Conservation (phyloP, 1,140 invertebrate genomes). For the Meteorus sp. region DNA sequence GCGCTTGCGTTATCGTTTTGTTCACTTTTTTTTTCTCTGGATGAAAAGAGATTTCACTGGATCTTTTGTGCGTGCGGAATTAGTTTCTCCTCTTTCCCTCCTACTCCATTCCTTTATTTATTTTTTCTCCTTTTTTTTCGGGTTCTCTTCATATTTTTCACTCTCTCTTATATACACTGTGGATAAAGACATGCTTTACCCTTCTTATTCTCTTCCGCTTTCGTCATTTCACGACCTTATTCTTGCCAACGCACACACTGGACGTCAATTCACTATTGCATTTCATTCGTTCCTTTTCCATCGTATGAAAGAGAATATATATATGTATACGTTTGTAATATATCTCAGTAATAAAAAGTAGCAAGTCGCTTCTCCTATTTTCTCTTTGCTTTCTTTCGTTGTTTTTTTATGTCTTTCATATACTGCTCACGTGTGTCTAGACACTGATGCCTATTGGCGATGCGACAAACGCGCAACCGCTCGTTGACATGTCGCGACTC, state of each 20-base stretch:
- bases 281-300: not conserved
- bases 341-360: too few relatives aligned
- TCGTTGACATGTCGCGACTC: not conserved
- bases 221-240: too few relatives aligned
- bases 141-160: too few relatives aligned
- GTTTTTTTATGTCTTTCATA: constrained; percentile 16
- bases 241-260: too few relatives aligned
- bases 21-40: too few relatives aligned
- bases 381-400: constrained; percentile 11
- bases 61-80: constrained; percentile 35
- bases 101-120: not conserved
- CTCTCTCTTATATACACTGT: too few relatives aligned
- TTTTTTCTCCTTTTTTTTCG: not conserved
- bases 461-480: constrained; percentile 9
- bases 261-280: too few relatives aligned
- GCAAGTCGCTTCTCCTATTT: too few relatives aligned
- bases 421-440: constrained; percentile 21
- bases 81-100: constrained; percentile 30
- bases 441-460: constrained; percentile 26
- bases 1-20: too few relatives aligned
- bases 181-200: too few relatives aligned
- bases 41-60: not conserved
- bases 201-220: too few relatives aligned
- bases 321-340: too few relatives aligned
- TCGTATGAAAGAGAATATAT: not conserved